phyloP scores from a whole-genome alignment of 2,113 vertebrate genomes.

The Catharus bicknelli region DNA sequence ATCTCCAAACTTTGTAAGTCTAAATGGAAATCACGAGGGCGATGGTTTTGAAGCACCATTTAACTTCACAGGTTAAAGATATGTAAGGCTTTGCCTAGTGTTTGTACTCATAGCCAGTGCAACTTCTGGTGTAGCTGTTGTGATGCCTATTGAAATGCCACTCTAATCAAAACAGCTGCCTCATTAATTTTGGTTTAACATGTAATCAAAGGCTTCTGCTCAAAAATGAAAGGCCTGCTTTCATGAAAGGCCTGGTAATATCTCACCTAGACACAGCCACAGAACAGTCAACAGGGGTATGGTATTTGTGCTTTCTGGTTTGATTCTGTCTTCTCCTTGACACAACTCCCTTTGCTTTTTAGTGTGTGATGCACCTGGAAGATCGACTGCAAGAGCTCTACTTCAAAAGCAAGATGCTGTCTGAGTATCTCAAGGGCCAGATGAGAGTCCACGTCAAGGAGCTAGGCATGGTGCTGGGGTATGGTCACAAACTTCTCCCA shows the following conservation, averaged over 20 bases:
- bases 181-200: not conserved
- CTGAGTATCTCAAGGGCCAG: constrained; percentile 96
- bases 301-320: not conserved
- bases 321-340: constrained; percentile 18
- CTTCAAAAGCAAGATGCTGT: constrained; percentile 97
- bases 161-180: not conserved
- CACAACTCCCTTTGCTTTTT: not conserved
- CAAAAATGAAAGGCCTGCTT: not conserved
- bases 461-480: constrained; percentile 94
- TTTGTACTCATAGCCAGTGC: not conserved
- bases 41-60: not conserved
- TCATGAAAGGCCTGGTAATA: not conserved
- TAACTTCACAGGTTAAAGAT: not conserved
- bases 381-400: constrained; percentile 97
- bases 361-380: constrained; percentile 99
- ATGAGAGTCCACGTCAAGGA: constrained; percentile 97
- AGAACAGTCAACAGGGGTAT: not conserved
- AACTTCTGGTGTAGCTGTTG: not conserved
- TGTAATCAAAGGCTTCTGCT: not conserved
- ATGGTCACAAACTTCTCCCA: constrained; percentile 36
- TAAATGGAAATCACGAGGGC: accelerated
- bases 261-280: not conserved
- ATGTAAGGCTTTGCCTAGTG: not conserved
- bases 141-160: not conserved
- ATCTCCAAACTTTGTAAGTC: constrained; percentile 95